Evolutionary conservation across 2,113 vertebrate species (phyloP).

Genomic region (Alexandromys fortis): DNA sequence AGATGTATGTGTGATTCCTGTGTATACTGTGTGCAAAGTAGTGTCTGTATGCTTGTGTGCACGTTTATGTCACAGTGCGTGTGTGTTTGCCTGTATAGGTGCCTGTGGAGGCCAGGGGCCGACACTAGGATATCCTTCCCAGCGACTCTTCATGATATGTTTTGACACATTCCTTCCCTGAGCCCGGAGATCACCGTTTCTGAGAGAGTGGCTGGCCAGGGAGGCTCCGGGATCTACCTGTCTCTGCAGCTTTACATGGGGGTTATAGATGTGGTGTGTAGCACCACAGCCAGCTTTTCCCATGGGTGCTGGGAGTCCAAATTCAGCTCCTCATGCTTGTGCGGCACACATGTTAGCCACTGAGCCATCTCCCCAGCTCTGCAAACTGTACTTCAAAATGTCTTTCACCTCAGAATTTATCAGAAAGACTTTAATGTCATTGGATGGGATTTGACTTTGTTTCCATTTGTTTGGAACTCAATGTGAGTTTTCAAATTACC

Average conservation of each 20-base stretch:
- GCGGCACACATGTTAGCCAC: too few relatives aligned
- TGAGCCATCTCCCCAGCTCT: background rate
- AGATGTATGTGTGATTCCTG: background rate
- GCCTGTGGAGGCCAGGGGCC: too few relatives aligned
- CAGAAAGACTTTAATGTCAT: background rate
- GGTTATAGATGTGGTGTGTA: background rate
- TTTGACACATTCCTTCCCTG: background rate
- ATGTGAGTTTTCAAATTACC: background rate
- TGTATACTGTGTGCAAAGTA: background rate
- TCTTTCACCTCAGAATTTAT: background rate
- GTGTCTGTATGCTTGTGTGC: background rate
- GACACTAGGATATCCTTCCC: too few relatives aligned
- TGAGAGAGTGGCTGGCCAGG: background rate
- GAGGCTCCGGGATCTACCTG: background rate
- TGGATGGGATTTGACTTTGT: background rate
- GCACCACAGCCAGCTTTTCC: background rate
- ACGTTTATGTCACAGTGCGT: accelerated
- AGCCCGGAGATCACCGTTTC: background rate
- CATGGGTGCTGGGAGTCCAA: background rate
- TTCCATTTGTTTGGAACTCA: constrained; percentile 40
- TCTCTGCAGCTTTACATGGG: background rate
- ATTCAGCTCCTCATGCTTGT: background rate
- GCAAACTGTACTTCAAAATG: background rate
- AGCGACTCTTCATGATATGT: background rate
- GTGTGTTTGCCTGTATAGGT: background rate